phyloP scores from a whole-genome alignment of 2,797 vertebrate genomes.

The Zalophus californianus region DNA sequence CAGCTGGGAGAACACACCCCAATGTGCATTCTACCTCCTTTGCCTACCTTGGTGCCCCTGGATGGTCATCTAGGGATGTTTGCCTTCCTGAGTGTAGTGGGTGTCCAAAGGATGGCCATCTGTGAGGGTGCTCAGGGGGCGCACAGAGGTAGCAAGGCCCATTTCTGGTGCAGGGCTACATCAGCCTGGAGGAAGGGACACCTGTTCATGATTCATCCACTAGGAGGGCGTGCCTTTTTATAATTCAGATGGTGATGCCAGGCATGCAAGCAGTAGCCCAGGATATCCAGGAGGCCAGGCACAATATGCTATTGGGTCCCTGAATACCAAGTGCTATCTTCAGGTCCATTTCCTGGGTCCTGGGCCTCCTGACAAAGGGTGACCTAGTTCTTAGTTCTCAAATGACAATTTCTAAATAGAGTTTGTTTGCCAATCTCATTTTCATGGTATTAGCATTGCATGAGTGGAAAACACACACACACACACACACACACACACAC shows the following conservation, averaged over 20 bases:
- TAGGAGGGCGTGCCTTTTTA: neutral
- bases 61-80: rapidly evolving
- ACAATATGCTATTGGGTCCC: no score
- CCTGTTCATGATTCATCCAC: neutral
- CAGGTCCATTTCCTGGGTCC: neutral
- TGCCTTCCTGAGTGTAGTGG: neutral
- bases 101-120: rapidly evolving
- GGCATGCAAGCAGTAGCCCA: rapidly evolving
- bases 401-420: neutral
- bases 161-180: rapidly evolving
- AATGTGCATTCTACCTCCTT: rapidly evolving
- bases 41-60: neutral
- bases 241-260: rapidly evolving
- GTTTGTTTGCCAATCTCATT: neutral
- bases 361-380: neutral
- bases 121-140: rapidly evolving
- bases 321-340: rapidly evolving
- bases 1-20: neutral
- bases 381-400: neutral
- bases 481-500: no score
- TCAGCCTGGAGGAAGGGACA: neutral
- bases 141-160: no score
- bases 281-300: neutral
- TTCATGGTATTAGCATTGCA: neutral
- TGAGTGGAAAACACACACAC: neutral